Evolutionary conservation across 2,888 invertebrate species (phyloP).

Genomic region (Keiferia lycopersicella): DNA sequence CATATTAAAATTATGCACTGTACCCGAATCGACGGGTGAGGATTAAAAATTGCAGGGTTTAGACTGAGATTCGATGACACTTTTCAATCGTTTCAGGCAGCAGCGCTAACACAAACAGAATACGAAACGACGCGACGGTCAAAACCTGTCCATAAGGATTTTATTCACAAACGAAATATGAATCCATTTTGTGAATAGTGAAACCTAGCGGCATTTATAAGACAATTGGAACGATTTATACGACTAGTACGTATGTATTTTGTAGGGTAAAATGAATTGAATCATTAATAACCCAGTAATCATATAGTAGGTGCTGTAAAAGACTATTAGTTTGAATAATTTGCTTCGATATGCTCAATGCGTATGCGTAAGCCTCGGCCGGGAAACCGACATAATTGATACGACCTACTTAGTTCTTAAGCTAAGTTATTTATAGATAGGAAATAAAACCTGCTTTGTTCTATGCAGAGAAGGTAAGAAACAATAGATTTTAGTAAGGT

Average conservation of each 20-base stretch:
- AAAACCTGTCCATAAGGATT: background rate
- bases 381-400: background rate
- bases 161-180: background rate
- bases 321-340: conserved; percentile 2
- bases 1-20: too few species aligned
- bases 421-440: too few species aligned
- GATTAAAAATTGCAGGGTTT: background rate
- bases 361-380: background rate
- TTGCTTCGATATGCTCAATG: background rate
- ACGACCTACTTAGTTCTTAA: background rate
- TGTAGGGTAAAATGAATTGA: background rate
- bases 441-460: too few species aligned
- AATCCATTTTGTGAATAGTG: conserved; percentile 1
- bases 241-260: background rate
- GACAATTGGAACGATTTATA: background rate
- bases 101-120: background rate
- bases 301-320: background rate
- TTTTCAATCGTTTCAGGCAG: background rate
- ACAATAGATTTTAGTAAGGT: too few species aligned
- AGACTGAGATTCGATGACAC: background rate
- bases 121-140: background rate
- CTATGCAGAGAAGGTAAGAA: too few species aligned
- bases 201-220: background rate
- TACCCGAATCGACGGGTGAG: too few species aligned
- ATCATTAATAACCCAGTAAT: background rate